phyloP scores from a whole-genome alignment of 2,888 invertebrate species.

The Bedellia somnulentella region DNA sequence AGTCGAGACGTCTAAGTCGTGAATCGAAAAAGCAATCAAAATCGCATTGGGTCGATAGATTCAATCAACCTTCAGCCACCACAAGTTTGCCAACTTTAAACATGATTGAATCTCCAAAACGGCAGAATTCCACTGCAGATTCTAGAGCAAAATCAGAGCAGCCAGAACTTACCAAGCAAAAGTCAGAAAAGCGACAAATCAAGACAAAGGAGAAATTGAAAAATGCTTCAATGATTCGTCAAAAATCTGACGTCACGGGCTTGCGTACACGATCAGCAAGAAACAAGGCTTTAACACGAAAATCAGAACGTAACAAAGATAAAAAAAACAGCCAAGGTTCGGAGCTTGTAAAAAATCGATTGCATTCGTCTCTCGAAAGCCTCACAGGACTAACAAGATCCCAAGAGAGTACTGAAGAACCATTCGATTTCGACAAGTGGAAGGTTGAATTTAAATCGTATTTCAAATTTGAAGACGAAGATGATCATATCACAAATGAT shows the following conservation, averaged over 20 bases:
- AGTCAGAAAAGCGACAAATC: not conserved
- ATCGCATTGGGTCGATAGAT: constrained; percentile 60
- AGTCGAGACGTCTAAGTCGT: constrained; percentile 66
- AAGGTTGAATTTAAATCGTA: constrained; percentile 41
- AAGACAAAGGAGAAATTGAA: constrained; percentile 10
- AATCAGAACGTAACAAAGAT: constrained; percentile 29
- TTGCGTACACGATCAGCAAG: constrained; percentile 45
- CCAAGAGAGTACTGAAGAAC: constrained; percentile 41
- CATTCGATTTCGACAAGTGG: constrained; percentile 51
- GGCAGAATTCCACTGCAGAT: not conserved
- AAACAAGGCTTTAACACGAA: constrained; percentile 28
- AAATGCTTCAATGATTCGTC: constrained; percentile 45
- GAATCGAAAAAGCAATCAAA: constrained; percentile 63
- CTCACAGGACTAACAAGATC: constrained; percentile 39
- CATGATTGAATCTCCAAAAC: constrained; percentile 48
- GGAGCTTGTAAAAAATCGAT: constrained; percentile 37
- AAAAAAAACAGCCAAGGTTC: constrained; percentile 19
- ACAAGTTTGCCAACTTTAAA: constrained; percentile 77
- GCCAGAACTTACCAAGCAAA: not conserved
- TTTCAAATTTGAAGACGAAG: constrained; percentile 43
- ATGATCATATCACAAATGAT: constrained; percentile 33
- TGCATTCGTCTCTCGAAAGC: constrained; percentile 49
- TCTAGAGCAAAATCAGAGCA: not conserved
- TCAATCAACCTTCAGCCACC: constrained; percentile 81
- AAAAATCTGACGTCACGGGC: constrained; percentile 66